A percentile compares a stretch with the other conserved stretches of the same genome.
phyloP scores from a whole-genome alignment of 2,888 invertebrate species.

The Prosopocoilus inquinatus region DNA sequence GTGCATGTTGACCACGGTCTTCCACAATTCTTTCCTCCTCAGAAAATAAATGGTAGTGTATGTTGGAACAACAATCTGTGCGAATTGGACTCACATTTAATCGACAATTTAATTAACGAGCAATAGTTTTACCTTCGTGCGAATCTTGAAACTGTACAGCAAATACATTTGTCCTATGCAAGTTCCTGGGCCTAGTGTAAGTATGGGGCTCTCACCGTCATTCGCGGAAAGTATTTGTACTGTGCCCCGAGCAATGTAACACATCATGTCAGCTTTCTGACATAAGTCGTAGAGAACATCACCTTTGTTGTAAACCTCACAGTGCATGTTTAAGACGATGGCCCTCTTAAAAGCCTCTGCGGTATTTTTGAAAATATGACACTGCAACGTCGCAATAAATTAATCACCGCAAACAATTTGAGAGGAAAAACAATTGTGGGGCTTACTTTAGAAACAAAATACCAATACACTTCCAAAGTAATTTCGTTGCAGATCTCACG shows the following conservation, averaged over 20 bases:
- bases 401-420: not conserved
- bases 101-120: not conserved
- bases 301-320: conserved; percentile 10
- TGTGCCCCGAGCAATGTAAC: conserved; percentile 29
- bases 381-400: not conserved
- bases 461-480: no score
- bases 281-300: conserved; percentile 13
- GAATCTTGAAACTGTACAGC: conserved; percentile 19
- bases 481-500: no score
- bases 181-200: conserved; percentile 30
- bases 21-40: conserved; percentile 11
- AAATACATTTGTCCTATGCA: conserved; percentile 28
- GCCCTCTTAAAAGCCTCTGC: conserved; percentile 13
- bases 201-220: conserved; percentile 30
- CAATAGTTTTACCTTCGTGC: conserved; percentile 22
- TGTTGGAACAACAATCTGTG: conserved; percentile 12
- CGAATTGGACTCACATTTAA: not conserved
- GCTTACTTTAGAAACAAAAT: not conserved
- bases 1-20: not conserved
- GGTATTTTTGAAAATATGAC: conserved; percentile 6
- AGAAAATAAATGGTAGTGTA: conserved; percentile 14
- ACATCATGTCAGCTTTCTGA: conserved; percentile 19
- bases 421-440: not conserved
- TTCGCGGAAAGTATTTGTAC: conserved; percentile 30
- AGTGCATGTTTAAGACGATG: conserved; percentile 6